Base-by-base conservation (phyloP, 2,797 vertebrate species). In the Gymnocypris eckloni region DNA sequence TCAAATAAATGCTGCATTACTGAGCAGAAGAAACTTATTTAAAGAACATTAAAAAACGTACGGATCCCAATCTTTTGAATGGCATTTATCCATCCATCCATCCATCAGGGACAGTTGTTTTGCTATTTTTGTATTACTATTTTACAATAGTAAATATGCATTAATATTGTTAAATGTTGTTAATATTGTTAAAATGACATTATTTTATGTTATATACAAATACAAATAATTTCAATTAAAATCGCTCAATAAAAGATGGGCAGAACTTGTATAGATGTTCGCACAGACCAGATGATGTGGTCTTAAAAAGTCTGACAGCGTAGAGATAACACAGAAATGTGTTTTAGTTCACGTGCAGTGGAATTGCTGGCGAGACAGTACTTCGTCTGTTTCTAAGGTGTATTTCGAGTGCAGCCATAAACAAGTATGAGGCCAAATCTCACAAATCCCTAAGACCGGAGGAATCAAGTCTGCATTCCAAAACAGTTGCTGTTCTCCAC, bases 391-490 rank as follows among this genome's bases (percentile, higher is more conserved):
- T 28, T 64, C 56, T 75, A 22, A 67, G 25, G 25, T 48, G 4
- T 59, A 76, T 82, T 73, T 28, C 22, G 6, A 48, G n/a, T 72
- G 70, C 64, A 79, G 56, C 77, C 39, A 41, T 79, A 82, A 71
- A 70, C 67, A 71, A 18, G 1, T 71, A 39, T 41, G 15, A 82
- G 67, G 33, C 71, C 72, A 77, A 66, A 79, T 59, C 75, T 39
- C 61, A 79, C 66, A 75, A 50, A 76, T 84, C 59, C 59, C 66
- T 12, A 61, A 70, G 50, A 69, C 48, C 37, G 22, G 48, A 78
- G 45, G 61, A 45, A 79, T 85, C 48, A 39, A n/a, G 33, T 43
- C 76, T 70, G n/a, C 83, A 79, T 79, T 20, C 76, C 25, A 48
- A 71, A 71, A 37, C 45, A 33, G 41, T 59, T 80, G 43, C 78